Percentiles rank a stretch among this genome's conserved stretches.
Evolutionary conservation across 2,888 invertebrate species (phyloP).

Genomic region (Andrena marginata): DNA sequence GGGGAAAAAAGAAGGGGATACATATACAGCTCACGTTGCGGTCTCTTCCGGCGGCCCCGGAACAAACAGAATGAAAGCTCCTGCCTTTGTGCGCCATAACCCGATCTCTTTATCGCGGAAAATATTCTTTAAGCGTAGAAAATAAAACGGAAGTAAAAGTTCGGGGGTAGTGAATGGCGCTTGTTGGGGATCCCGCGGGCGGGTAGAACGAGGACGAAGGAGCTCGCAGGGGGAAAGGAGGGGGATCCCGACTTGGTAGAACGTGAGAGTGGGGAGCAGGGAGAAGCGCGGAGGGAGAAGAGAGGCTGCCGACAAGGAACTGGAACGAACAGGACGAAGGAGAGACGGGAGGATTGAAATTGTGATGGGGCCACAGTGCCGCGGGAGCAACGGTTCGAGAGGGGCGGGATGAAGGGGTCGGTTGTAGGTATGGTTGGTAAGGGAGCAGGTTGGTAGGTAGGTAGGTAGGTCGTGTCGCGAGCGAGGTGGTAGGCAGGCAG

Average conservation of each 20-base stretch:
- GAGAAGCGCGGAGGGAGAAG: background rate
- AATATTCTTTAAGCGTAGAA: constrained; percentile 80
- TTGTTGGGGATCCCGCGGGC: constrained; percentile 53
- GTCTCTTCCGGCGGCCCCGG: constrained; percentile 69
- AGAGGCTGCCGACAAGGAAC: constrained; percentile 29
- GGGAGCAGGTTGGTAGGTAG: constrained; percentile 41
- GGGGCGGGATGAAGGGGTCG: constrained; percentile 51
- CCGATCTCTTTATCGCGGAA: constrained; percentile 78
- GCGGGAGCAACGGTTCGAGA: constrained; percentile 62
- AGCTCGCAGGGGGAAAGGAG: background rate
- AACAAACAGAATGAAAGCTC: constrained; percentile 77
- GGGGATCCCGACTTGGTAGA: background rate
- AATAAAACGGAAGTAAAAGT: constrained; percentile 80
- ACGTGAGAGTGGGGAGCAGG: background rate
- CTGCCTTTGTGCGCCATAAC: constrained; percentile 74
- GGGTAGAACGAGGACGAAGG: constrained; percentile 28
- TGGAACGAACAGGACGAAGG: constrained; percentile 22
- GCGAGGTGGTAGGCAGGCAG: constrained; percentile 28
- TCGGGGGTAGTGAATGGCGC: constrained; percentile 68
- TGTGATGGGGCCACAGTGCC: constrained; percentile 47
- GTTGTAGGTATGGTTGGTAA: constrained; percentile 35
- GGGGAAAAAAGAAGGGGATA: constrained; percentile 51
- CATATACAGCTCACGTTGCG: constrained; percentile 70
- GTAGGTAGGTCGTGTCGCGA: constrained; percentile 37
- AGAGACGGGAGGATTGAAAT: constrained; percentile 46